Base-by-base conservation (phyloP, 2,113 vertebrate genomes). In the Mirounga angustirostris region DNA sequence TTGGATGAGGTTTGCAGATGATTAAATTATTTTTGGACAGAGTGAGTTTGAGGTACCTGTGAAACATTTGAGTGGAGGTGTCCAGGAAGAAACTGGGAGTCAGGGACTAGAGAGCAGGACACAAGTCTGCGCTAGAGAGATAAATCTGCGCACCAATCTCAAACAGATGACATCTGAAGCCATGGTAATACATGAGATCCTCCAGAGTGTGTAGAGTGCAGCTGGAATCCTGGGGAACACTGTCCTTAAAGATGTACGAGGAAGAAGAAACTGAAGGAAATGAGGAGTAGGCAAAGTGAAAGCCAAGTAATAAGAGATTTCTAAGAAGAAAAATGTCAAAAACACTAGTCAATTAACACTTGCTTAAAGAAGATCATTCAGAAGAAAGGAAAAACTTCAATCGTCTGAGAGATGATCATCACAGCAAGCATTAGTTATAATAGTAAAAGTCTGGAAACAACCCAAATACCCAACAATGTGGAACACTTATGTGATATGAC, bases 361-460 rank as follows among this genome's bases (percentile, higher is more conserved):
- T 81, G 82, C 52, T 16, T 65, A 84, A 87, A 94, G n/a, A 82
- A 58, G 74, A 36, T 59, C 54, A 85, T 59, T 85, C 12, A 36
- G 82, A 84, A 86, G 80, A 89, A 93, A 76, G n/a, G 71, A 87
- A 33, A 74, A 89, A 92, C 3, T 1, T 33, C 43, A 69, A 84
- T 92, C 89, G 15, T 33, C 15, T 85, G 36, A 52, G 86, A 83
- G 67, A 30, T 95, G 36, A 96, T 93, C 50, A 84, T 88, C 91
- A 92, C n/a, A 93, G 21, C 12, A 89, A 93, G 21, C 12, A 89
- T 93, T 91, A 85, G 71, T 93, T 80, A 18, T 69, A 93, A 93
- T 46, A 43, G 69, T 88, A 56, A 87, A 74, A 82, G 33, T 83
- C 83, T 83, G 90, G 61, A 67, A 95, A 69, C 21, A 82, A 46